Evolutionary conservation across 2,113 vertebrate genomes (phyloP).

Genomic region (Eurypyga helias): DNA sequence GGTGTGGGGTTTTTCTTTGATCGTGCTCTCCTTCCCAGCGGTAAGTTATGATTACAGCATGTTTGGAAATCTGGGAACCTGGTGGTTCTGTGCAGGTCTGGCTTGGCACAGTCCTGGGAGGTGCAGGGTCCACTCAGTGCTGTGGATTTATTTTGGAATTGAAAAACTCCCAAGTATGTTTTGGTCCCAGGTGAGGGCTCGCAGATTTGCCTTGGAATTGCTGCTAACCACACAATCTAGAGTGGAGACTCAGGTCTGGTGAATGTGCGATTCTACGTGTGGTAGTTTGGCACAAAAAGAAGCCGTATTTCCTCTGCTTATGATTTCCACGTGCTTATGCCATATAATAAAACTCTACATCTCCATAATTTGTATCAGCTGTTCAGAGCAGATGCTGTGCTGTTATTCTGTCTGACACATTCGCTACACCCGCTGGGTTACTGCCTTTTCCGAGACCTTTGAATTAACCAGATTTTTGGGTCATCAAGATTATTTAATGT

Average conservation of each 20-base stretch:
- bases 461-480: constrained; percentile 25
- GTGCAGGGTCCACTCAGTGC: neutral
- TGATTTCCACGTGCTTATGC: neutral
- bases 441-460: constrained; percentile 40
- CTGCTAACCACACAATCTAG: rapidly evolving
- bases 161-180: neutral
- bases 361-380: neutral
- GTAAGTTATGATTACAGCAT: neutral
- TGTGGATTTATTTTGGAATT: neutral
- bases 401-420: constrained; percentile 3
- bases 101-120: neutral
- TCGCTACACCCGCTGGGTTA: neutral
- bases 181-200: neutral
- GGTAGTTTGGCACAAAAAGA: neutral
- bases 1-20: neutral
- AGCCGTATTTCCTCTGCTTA: neutral
- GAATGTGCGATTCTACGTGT: neutral
- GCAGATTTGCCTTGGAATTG: neutral
- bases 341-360: neutral
- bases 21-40: neutral
- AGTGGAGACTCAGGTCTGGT: neutral
- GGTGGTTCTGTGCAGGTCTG: neutral
- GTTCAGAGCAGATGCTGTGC: neutral
- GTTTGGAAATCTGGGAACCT: neutral
- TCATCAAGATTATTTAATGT: constrained; percentile 60